Conservation (phyloP, 2,797 vertebrate genomes). For the Protonibea diacanthus region DNA sequence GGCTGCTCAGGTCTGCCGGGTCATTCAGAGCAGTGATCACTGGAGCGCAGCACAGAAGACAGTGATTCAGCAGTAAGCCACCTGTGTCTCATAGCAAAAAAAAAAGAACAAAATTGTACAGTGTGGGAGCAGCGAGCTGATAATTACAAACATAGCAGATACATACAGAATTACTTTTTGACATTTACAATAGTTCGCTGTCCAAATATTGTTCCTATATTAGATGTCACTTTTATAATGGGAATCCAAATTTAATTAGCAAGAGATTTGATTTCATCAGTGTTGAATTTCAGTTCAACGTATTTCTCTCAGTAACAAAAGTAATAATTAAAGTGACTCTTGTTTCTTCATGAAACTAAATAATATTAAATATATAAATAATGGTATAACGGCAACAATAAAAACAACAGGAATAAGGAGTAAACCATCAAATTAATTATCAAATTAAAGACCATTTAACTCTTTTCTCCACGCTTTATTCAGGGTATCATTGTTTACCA, state of each 20-base stretch:
- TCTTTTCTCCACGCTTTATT: not conserved
- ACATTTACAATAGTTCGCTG: too few relatives aligned
- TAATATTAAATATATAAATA: too few relatives aligned
- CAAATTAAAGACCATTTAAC: not conserved
- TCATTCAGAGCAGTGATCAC: slow-evolving; percentile 64
- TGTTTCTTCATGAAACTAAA: too few relatives aligned
- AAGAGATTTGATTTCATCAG: not conserved
- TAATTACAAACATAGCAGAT: slow-evolving; percentile 10
- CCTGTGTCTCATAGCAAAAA: slow-evolving; percentile 47
- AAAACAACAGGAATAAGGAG: too few relatives aligned
- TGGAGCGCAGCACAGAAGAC: slow-evolving; percentile 56
- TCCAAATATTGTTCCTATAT: too few relatives aligned
- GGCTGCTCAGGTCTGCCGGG: slow-evolving; percentile 68
- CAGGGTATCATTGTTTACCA: not conserved
- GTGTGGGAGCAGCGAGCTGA: slow-evolving; percentile 1
- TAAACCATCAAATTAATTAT: not conserved
- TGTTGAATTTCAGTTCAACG: too few relatives aligned
- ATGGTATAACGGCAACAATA: too few relatives aligned
- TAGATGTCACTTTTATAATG: not conserved
- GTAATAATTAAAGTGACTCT: too few relatives aligned
- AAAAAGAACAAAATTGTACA: slow-evolving; percentile 32
- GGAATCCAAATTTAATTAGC: not conserved
- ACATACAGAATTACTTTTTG: not conserved
- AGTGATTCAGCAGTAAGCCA: slow-evolving; percentile 67
- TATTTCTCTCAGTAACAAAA: too few relatives aligned